These are phyloP conservation scores for Drosophila pseudoobscura DNA, from an alignment of 1,140 invertebrate species.

Conservation along the genomic window DNA sequence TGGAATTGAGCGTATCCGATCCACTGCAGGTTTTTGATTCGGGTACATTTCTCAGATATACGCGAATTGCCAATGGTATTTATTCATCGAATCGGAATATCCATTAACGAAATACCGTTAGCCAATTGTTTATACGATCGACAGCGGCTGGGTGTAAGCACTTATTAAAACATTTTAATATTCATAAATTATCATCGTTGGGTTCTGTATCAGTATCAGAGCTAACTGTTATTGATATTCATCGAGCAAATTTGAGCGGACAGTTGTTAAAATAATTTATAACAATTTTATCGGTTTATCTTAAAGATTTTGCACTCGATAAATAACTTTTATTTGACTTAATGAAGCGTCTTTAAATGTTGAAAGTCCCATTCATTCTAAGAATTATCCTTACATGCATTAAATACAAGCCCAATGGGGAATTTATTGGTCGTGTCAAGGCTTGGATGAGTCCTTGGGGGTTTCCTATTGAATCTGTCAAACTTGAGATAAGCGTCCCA, in stretches of 20 bases:
- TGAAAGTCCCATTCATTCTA: no score
- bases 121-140: constrained; percentile 24
- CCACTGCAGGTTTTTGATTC: constrained; percentile 26
- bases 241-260: constrained; percentile 11
- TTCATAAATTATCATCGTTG: constrained; percentile 27
- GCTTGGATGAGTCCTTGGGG: constrained; percentile 1
- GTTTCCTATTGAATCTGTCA: no score
- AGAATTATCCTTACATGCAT: no score
- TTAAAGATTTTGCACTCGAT: background rate
- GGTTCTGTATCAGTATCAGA: background rate
- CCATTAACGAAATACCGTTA: constrained; percentile 49
- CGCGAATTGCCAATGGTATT: constrained; percentile 47
- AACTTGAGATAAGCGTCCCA: constrained; percentile 5
- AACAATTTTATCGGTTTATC: constrained; percentile 3
- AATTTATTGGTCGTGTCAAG: constrained; percentile 15
- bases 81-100: constrained; percentile 32
- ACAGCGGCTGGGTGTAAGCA: background rate
- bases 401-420: background rate
- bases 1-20: constrained; percentile 4
- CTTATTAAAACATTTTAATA: constrained; percentile 36
- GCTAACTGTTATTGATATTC: constrained; percentile 36
- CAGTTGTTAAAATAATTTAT: constrained; percentile 21
- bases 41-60: constrained; percentile 35
- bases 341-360: no score
- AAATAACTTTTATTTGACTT: no score